Conservation (phyloP, 2,797 vertebrate species). For the Crenichthys baileyi region DNA sequence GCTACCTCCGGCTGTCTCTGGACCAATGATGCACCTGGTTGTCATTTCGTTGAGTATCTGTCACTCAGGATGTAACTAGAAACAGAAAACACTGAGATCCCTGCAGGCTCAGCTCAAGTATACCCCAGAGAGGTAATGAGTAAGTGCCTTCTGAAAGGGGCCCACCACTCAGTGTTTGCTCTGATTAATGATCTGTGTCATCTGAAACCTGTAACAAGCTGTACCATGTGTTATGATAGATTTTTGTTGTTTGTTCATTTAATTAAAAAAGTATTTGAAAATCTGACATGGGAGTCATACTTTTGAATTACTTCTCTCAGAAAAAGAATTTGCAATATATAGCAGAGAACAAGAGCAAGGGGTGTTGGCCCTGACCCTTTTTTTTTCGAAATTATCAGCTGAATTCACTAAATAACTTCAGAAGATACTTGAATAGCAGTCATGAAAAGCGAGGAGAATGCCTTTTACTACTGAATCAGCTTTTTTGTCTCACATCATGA, state of each 20-base stretch:
- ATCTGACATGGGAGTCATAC: background rate
- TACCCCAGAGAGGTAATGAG: background rate
- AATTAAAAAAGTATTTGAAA: background rate
- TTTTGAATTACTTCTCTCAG: background rate
- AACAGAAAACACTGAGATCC: background rate
- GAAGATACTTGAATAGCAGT: background rate
- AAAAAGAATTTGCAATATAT: background rate
- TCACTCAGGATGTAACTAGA: background rate
- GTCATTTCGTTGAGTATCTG: background rate
- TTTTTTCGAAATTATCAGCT: background rate
- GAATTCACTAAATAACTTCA: background rate
- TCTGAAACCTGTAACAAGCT: background rate
- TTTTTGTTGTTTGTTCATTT: background rate
- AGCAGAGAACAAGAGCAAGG: background rate
- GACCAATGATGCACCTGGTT: background rate
- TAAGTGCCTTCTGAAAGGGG: background rate
- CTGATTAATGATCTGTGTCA: background rate
- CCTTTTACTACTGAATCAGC: too few relatives aligned
- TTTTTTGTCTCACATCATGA: background rate
- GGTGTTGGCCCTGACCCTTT: background rate
- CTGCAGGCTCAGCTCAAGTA: background rate
- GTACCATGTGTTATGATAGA: background rate
- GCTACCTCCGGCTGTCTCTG: background rate
- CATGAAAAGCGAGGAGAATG: background rate
- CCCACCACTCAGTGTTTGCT: background rate